Base-by-base conservation (phyloP, 2,888 invertebrate genomes). In the Hedychridium roseum region DNA sequence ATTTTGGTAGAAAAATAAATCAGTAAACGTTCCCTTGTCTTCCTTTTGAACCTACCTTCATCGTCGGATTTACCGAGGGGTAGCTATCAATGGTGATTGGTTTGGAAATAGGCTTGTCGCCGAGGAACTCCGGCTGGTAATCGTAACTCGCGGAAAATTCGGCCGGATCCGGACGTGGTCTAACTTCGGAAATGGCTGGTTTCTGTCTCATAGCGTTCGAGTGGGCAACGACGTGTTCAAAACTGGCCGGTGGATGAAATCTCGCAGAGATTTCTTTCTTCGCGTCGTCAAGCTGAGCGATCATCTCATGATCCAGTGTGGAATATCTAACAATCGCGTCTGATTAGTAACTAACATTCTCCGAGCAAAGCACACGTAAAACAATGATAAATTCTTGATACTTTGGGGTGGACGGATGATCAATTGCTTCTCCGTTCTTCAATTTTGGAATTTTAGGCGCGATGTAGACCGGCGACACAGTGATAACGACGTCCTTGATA, bases 221-320 rank as follows among this genome's bases (percentile, higher is more conserved):
- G 26, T 60, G 54, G 2, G 64, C 42, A 2, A 57, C 5, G 3
- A 28, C 46, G 16, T 66, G 64, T 20, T 69, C 66, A 44, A 71
- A 72, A 16, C 53, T 57, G 1, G 73, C 69, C 1, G 73, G 67
- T 1, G 78, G 75, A 43, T 72, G 71, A 36, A 72, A 78, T 39
- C 78, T 61, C 0, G 76, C 66, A 27, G 76, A 72, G 0, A 69
- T 64, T 11, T 65, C 55, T 31, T 60, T 64, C 17, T 57, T 60
- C 0, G 20, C 28, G 0, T 49, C 41, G 23, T 73, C 68, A 18
- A 73, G 31, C 21, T 67, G 61, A 0, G 64, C 54, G 11, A 73
- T 17, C 47, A 70, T 44, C 14, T 72, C 68, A 28, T 66, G 54
- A 38, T 76, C 71, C 30, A 74, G 37, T 0, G 70, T 72, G 4